These are phyloP conservation scores for Bujurquina vittata DNA, from an alignment of 2,113 vertebrate genomes.

Conservation along the genomic window DNA sequence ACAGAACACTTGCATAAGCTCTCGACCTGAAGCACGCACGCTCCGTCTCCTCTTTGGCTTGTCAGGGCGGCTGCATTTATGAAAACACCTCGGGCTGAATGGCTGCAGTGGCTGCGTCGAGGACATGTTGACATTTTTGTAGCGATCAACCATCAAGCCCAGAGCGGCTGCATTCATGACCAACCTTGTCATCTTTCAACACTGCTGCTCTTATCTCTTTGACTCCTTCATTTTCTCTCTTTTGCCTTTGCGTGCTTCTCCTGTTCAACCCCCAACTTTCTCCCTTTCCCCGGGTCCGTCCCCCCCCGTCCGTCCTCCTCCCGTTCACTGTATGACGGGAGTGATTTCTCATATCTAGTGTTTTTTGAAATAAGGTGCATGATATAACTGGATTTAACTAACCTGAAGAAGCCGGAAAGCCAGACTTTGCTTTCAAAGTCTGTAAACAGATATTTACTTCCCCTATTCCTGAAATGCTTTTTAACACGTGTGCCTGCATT, in stretches of 20 bases:
- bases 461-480: background rate
- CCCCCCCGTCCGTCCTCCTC: background rate
- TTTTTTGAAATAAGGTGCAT: background rate
- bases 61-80: constrained; percentile 53
- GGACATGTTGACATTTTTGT: constrained; percentile 83
- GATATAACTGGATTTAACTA: background rate
- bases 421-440: fast-evolving
- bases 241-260: background rate
- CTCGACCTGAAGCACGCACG: constrained; percentile 18
- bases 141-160: constrained; percentile 80
- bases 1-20: constrained; percentile 75
- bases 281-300: background rate
- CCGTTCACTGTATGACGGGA: background rate
- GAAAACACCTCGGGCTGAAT: constrained; percentile 71
- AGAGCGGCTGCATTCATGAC: constrained; percentile 71
- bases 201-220: constrained; percentile 74
- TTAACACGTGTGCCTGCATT: background rate
- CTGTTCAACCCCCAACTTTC: constrained; percentile 17
- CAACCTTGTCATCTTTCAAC: constrained; percentile 79
- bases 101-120: constrained; percentile 73
- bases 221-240: background rate
- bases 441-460: background rate
- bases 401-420: too few species aligned
- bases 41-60: constrained; percentile 38
- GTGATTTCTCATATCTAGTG: background rate